Evolutionary conservation across 2,113 vertebrate species (phyloP).

Genomic region (Phyllopteryx taeniolatus): DNA sequence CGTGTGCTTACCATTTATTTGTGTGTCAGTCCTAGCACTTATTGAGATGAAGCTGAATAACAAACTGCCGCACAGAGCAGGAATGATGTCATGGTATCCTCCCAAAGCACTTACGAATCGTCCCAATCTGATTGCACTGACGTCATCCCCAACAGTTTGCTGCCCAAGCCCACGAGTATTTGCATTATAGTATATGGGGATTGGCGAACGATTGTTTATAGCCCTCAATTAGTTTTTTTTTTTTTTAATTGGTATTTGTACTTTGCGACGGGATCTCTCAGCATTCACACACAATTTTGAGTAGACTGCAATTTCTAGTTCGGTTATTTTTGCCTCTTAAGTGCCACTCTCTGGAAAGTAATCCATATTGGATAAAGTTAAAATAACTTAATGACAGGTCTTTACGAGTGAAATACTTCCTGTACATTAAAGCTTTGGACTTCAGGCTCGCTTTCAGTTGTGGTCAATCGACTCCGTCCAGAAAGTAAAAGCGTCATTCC

Average conservation of each 20-base stretch:
- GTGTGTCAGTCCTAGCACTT: slow-evolving; percentile 35
- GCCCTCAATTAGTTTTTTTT: not conserved
- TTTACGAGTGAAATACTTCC: slow-evolving; percentile 63
- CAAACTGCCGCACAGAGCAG: not conserved
- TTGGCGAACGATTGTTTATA: not conserved
- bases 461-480: slow-evolving; percentile 60
- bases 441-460: slow-evolving; percentile 38
- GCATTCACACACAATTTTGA: slow-evolving; percentile 3
- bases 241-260: not conserved
- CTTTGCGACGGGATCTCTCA: not conserved
- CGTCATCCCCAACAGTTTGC: too few species aligned
- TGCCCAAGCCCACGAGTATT: too few species aligned
- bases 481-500: slow-evolving; percentile 67
- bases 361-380: slow-evolving; percentile 98
- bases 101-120: not conserved
- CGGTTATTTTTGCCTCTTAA: slow-evolving; percentile 33
- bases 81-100: not conserved
- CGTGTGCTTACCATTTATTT: not conserved
- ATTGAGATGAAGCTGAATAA: slow-evolving; percentile 6
- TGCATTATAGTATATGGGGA: too few species aligned
- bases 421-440: slow-evolving; percentile 81
- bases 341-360: slow-evolving; percentile 79
- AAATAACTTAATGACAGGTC: slow-evolving; percentile 57
- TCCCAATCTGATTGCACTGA: not conserved
- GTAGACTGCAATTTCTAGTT: not conserved